Conservation (phyloP, 1,140 invertebrate species). For the Cyclina sinensis region DNA sequence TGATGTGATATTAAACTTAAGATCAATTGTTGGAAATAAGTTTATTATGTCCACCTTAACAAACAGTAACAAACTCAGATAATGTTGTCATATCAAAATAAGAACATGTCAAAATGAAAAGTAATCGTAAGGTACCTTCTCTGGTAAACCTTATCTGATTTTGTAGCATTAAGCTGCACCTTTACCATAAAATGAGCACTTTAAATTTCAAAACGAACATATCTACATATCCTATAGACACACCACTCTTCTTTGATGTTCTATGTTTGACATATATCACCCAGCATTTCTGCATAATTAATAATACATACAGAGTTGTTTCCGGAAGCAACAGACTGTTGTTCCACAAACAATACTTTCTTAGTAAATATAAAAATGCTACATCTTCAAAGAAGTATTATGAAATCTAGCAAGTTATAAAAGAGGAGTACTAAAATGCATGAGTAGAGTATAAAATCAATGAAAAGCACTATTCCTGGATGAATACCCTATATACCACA, state of each 20-base stretch:
- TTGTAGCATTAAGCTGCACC: background rate
- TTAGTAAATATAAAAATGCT: too few relatives aligned
- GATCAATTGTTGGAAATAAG: background rate
- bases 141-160: background rate
- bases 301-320: too few relatives aligned
- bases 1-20: background rate
- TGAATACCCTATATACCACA: too few relatives aligned
- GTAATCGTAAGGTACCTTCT: background rate
- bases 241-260: background rate
- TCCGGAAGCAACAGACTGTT: too few relatives aligned
- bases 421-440: too few relatives aligned
- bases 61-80: slow-evolving; percentile 28
- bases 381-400: too few relatives aligned
- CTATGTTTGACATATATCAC: background rate
- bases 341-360: too few relatives aligned
- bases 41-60: slow-evolving; percentile 28
- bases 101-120: slow-evolving; percentile 19
- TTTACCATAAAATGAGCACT: background rate
- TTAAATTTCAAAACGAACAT: background rate
- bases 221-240: background rate
- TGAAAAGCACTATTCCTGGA: too few relatives aligned
- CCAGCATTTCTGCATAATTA: too few relatives aligned
- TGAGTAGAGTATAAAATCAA: too few relatives aligned
- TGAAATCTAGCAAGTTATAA: too few relatives aligned
- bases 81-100: background rate